Conservation (phyloP, 2,113 vertebrate genomes). For the Gobio gobio region DNA sequence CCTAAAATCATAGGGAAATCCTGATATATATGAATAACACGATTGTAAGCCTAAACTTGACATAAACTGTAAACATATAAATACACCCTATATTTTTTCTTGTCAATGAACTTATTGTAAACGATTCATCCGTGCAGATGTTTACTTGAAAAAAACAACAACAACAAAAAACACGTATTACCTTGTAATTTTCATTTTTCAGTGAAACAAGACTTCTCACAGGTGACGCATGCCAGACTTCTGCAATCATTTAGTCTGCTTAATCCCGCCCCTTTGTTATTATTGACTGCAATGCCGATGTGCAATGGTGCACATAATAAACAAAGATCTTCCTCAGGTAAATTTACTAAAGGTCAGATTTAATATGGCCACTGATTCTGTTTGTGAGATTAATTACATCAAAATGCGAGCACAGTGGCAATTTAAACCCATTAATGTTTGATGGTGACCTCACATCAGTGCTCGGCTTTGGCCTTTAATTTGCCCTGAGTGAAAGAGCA, state of each 20-base stretch:
- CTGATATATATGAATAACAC: too few species aligned
- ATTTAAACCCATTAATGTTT: conserved; percentile 45
- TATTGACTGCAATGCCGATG: background rate
- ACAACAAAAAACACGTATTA: background rate
- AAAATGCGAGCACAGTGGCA: conserved; percentile 31
- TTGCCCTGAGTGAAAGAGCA: conserved; percentile 55
- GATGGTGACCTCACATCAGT: conserved; percentile 38
- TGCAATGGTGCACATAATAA: background rate
- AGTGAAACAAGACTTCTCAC: background rate
- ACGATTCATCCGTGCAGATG: background rate
- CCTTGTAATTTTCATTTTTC: background rate
- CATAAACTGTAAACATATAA: background rate
- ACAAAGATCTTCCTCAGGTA: background rate
- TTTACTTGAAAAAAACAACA: background rate
- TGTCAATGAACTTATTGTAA: background rate
- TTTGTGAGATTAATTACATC: background rate
- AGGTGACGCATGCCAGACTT: background rate
- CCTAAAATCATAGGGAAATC: too few species aligned
- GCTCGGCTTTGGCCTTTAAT: conserved; percentile 52
- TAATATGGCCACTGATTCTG: background rate
- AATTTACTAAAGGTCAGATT: background rate
- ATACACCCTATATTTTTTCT: background rate
- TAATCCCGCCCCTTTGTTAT: background rate
- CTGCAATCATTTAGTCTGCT: background rate
- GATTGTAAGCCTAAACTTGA: too few species aligned